Evolutionary conservation across 2,797 vertebrate species (phyloP).

Genomic region (Knipowitschia caucasica): DNA sequence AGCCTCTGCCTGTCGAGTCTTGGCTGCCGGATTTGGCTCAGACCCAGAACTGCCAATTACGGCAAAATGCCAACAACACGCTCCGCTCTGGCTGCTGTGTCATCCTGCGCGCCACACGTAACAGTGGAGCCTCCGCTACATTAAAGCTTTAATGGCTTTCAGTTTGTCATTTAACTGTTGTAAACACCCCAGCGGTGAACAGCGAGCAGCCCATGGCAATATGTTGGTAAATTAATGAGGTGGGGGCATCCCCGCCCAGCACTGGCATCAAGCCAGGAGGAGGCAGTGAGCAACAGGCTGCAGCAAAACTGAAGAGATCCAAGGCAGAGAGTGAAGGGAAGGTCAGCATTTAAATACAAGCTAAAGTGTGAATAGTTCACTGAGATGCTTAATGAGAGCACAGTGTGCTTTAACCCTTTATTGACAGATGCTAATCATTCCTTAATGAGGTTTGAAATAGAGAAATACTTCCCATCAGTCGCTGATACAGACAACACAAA

Average conservation of each 20-base stretch:
- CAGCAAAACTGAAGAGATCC: conserved; percentile 21
- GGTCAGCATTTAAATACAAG: neutral
- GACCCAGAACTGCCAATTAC: conserved; percentile 67
- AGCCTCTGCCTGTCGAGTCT: conserved; percentile 68
- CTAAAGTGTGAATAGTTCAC: neutral
- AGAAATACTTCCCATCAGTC: no score
- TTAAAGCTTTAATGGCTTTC: conserved; percentile 72
- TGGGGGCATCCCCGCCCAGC: conserved; percentile 22
- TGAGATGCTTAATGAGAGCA: conserved; percentile 1
- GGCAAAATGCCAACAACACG: conserved; percentile 55
- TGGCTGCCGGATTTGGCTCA: conserved; percentile 65
- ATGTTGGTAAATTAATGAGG: conserved; percentile 79
- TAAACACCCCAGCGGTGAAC: conserved; percentile 68
- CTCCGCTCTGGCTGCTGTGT: conserved; percentile 29
- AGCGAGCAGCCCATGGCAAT: conserved; percentile 70
- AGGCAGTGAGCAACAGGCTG: conserved; percentile 63
- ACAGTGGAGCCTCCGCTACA: conserved; percentile 56
- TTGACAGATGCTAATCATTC: neutral
- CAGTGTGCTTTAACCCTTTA: neutral
- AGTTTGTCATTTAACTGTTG: conserved; percentile 70
- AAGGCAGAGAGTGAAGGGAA: neutral
- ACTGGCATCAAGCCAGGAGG: conserved; percentile 79
- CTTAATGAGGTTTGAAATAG: conserved; percentile 1
- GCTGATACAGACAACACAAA: no score
- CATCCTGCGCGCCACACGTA: conserved; percentile 51